Evolutionary conservation across 2,797 vertebrate species (phyloP).

Genomic region (Antrozous pallidus): DNA sequence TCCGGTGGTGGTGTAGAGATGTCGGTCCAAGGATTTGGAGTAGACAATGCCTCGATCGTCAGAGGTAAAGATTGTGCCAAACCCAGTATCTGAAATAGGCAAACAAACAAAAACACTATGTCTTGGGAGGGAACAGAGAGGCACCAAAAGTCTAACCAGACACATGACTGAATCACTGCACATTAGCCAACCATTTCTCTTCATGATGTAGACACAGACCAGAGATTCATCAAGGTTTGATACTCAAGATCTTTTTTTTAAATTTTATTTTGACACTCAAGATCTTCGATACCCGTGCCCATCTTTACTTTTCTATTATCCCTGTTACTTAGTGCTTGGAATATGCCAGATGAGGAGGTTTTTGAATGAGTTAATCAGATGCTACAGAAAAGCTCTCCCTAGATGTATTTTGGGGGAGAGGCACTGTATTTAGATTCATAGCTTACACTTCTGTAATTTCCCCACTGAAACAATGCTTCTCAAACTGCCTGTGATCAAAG

Average conservation of each 20-base stretch:
- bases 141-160: not conserved
- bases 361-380: not conserved
- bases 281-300: not conserved
- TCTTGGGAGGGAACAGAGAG: not conserved
- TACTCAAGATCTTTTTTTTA: not conserved
- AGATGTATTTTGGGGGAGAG: not conserved
- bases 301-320: not conserved
- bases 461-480: slow-evolving; percentile 22
- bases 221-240: not conserved
- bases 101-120: not conserved
- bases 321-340: not conserved
- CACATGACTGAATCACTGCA: not conserved
- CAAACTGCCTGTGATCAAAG: slow-evolving; percentile 4
- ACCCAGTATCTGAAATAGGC: slow-evolving; percentile 87
- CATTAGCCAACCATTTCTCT: not conserved
- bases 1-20: slow-evolving; percentile 92
- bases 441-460: slow-evolving; percentile 5
- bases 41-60: slow-evolving; percentile 94
- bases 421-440: not conserved
- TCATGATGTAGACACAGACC: not conserved
- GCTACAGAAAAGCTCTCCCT: not conserved
- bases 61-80: slow-evolving; percentile 94
- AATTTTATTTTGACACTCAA: not conserved
- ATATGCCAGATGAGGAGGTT: not conserved
- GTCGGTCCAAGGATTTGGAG: slow-evolving; percentile 94